These are phyloP conservation scores for Spilosoma lubricipeda DNA, from an alignment of 2,888 invertebrate genomes.

Conservation along the genomic window DNA sequence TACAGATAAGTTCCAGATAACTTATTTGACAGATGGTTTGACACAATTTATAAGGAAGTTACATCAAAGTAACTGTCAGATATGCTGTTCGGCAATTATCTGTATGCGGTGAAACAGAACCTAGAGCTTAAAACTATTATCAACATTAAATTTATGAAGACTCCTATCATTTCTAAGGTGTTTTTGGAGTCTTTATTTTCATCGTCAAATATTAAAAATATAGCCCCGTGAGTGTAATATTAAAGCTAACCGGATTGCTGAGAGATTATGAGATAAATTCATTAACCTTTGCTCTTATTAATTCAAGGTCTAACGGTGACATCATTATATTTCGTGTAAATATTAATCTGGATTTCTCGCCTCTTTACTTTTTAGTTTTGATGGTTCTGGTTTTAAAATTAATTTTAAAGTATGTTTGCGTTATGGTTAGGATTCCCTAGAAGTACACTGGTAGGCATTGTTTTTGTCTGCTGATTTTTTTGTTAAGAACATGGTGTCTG, in stretches of 20 bases:
- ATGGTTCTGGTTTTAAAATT: neutral
- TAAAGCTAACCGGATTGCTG: conserved; percentile 48
- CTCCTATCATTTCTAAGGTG: conserved; percentile 16
- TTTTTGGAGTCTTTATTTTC: conserved; percentile 29
- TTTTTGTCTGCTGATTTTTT: neutral
- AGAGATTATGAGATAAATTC: conserved; percentile 53
- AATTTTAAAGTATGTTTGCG: neutral
- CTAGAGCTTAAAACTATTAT: neutral
- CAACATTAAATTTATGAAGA: conserved; percentile 18
- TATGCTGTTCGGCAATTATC: too few species aligned
- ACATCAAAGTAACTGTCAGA: too few species aligned
- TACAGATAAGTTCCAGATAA: too few species aligned
- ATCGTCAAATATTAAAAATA: conserved; percentile 49
- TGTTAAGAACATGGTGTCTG: neutral
- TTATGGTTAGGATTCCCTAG: neutral
- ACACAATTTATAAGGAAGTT: too few species aligned
- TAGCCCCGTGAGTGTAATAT: conserved; percentile 47
- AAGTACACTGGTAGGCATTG: neutral
- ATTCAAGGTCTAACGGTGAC: conserved; percentile 27
- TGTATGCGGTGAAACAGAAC: too few species aligned
- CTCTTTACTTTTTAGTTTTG: neutral
- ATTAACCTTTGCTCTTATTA: conserved; percentile 27
- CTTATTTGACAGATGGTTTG: too few species aligned
- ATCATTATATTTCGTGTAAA: neutral
- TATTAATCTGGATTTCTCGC: neutral